Base-by-base conservation (phyloP, 2,113 vertebrate species). In the Sylvia atricapilla region DNA sequence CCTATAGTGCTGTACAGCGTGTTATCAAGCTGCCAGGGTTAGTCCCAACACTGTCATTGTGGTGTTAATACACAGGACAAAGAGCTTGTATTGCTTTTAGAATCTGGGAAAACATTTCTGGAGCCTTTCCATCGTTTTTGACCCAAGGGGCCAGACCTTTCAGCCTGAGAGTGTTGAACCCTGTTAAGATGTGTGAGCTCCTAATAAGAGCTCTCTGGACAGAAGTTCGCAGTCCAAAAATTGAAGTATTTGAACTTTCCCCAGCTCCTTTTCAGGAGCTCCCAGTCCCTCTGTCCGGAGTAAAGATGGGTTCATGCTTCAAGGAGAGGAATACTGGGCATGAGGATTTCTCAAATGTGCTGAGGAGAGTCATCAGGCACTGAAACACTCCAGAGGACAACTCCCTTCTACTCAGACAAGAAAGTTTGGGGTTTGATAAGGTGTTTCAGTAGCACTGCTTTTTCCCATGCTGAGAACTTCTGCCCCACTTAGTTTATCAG, bases 271-370 rank as follows among this genome's bases (percentile, higher is more conserved):
- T 77, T 43, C 49, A 64, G 81, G 35, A 73, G 17, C 18, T 89
- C 23, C 30, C 67, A 52, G 44, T 46, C n/a, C 13, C 28, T 33
- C 15, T 83, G 13, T 27, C 23, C 39, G 12, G 24, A 73, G 11
- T 44, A 60, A 80, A 80, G n/a, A 27, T 9, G 14, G 15, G 5
- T 9, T 76, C 11, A 3, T 15, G 35, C 37, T 52, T 86, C 0
- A 0, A 59, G 39, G 52, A 63, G 7, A 43, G 3, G 5, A 18
- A 1, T 16, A 59, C 31, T 25, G 33, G 30, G 14, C 14, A 14
- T 22, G 13, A 5, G 25, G 9, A 68, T 86, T 68, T 33, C 22
- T 33, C 35, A 55, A 2, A 18, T 0, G 0, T 52, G 19, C 8
- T 84, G 15, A 43, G 33, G 23, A 31, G 15, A 67, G 8, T 18